Evolutionary conservation across 1,140 invertebrate genomes (phyloP), one percentile per base, ranked within the genome.

Genomic region (Bathynomus jamesi): DNA sequence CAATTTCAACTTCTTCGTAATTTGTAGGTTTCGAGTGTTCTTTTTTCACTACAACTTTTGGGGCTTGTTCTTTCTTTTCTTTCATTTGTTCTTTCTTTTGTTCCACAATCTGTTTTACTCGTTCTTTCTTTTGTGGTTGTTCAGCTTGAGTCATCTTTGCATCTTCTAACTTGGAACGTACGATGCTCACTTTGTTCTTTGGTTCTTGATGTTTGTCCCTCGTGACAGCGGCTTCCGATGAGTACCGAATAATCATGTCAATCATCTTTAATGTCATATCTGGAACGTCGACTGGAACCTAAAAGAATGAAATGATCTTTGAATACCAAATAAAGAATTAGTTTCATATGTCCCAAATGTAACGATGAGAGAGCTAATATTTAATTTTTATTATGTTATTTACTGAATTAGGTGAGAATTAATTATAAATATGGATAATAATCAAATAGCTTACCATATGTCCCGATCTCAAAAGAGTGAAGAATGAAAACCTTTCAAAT

Each of bases 241-340:
- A 13, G 40, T 46, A 62, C 4, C 24, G 53, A n/a, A 84, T 86
- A 76, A 88, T 84, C 65, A 85, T 81, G 46, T 84, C 80, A 7
- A 89, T 80, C 79, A 89, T 85, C 66, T 83, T 80, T 5, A 81
- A 80, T n/a, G 82, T 81, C 28, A 84, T 86, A 24, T 80, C 80
- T 13, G 88, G 87, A 78, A 88, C 88, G 80, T 89, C 88, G 27
- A 80, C 80, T 11, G 88, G 87, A 31, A 87, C 85, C 87, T 88
- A 76, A 13, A 80, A 81, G 75, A 66, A 32, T 28, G 30, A 31
- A 28, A 24, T 4, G n/a, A 29, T 10, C 46, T 28, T 21, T 24
- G 2, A 11, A 69, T n/a, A 24, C n/a, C 1, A 28, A 65, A 17
- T 2, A 27, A 31, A 8, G 21, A 8, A 29, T 2, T 13, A n/a